phyloP scores from a whole-genome alignment of 1,140 invertebrate genomes.

The Tetragnatha versicolor region DNA sequence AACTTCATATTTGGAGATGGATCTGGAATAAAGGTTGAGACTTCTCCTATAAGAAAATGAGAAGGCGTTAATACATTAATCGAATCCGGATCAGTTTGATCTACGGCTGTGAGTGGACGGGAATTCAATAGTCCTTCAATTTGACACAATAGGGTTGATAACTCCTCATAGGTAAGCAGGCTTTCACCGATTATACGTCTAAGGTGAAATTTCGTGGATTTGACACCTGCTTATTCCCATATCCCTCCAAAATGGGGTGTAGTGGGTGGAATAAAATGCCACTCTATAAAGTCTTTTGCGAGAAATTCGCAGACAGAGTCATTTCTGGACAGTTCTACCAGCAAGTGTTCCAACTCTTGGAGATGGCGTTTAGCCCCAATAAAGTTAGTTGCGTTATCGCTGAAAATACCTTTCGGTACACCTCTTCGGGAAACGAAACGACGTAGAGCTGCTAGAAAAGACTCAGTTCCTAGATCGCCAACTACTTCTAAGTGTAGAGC shows the following conservation, averaged over 20 bases:
- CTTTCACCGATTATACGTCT: slow-evolving; percentile 12
- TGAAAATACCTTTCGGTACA: slow-evolving; percentile 55
- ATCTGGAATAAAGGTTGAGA: neutral
- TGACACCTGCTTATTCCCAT: slow-evolving; percentile 46
- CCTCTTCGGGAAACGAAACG: slow-evolving; percentile 59
- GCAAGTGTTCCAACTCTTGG: neutral
- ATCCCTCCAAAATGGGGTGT: slow-evolving; percentile 62
- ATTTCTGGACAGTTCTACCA: neutral
- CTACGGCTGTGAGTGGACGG: slow-evolving; percentile 58
- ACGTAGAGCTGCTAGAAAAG: slow-evolving; percentile 58
- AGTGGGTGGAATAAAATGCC: slow-evolving; percentile 64
- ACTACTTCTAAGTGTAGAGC: slow-evolving; percentile 58
- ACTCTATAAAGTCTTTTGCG: slow-evolving; percentile 3
- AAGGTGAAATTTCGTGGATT: slow-evolving; percentile 57
- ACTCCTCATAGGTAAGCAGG: slow-evolving; percentile 58
- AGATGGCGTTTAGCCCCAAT: slow-evolving; percentile 24
- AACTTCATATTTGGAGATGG: neutral
- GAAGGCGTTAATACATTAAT: slow-evolving; percentile 59
- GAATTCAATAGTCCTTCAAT: slow-evolving; percentile 62
- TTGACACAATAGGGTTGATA: slow-evolving; percentile 59
- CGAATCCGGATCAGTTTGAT: slow-evolving; percentile 60
- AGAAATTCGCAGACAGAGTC: neutral
- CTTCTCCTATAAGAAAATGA: slow-evolving; percentile 55
- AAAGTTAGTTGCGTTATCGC: slow-evolving; percentile 63
- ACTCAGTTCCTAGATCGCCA: slow-evolving; percentile 50